phyloP scores from a whole-genome alignment of 2,113 vertebrate species.

The Callocephalon fimbriatum region DNA sequence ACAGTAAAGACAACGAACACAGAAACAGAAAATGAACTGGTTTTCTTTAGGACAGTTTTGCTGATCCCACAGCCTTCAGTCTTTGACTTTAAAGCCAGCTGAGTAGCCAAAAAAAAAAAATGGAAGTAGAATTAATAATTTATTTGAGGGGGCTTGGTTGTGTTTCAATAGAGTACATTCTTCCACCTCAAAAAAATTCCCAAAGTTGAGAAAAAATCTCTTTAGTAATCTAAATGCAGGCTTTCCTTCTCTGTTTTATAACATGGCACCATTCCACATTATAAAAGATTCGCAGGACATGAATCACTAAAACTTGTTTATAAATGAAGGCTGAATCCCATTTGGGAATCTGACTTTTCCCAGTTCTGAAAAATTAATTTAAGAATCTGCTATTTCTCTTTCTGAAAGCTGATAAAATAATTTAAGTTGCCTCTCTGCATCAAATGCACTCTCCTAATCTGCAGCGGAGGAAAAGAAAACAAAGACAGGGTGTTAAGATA shows the following conservation, averaged over 20 bases:
- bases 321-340: constrained; percentile 30
- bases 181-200: constrained; percentile 39
- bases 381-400: constrained; percentile 2
- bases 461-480: background rate
- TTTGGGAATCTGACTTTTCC: constrained; percentile 33
- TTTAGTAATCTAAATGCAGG: background rate
- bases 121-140: background rate
- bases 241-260: constrained; percentile 50
- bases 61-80: background rate
- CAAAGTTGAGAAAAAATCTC: constrained; percentile 17
- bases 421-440: background rate
- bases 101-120: background rate
- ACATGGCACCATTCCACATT: constrained; percentile 27
- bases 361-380: constrained; percentile 28
- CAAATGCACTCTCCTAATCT: background rate
- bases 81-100: background rate
- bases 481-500: background rate
- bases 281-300: constrained; percentile 20
- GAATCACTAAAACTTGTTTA: constrained; percentile 17
- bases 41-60: constrained; percentile 19
- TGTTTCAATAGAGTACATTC: background rate
- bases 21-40: constrained; percentile 47
- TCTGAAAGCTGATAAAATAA: background rate
- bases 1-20: constrained; percentile 57
- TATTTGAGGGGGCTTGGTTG: background rate